These are phyloP conservation scores for Metallyticus violacea DNA, from an alignment of 2,888 invertebrate species.

Conservation along the genomic window DNA sequence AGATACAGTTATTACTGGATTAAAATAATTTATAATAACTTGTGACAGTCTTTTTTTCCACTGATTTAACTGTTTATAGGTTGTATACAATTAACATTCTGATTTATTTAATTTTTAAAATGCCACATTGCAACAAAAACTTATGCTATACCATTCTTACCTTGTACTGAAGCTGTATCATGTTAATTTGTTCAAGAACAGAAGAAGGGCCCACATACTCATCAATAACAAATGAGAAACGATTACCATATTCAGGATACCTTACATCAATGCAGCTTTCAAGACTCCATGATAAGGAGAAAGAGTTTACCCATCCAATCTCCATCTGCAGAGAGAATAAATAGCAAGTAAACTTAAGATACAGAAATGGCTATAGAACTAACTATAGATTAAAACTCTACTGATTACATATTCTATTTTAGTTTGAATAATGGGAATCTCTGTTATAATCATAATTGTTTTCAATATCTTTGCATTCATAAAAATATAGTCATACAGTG, in stretches of 20 bases:
- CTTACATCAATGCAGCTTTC: slow-evolving; percentile 49
- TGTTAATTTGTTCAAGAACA: slow-evolving; percentile 41
- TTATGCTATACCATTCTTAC: slow-evolving; percentile 36
- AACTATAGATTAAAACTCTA: too few species aligned
- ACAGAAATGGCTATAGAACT: too few species aligned
- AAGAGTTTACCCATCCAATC: background rate
- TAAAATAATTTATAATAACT: too few species aligned
- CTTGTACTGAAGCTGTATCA: slow-evolving; percentile 43
- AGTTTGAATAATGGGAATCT: too few species aligned
- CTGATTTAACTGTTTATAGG: background rate
- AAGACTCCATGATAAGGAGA: slow-evolving; percentile 40
- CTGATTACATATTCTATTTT: too few species aligned
- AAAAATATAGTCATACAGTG: too few species aligned
- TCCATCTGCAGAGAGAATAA: background rate
- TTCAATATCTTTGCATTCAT: too few species aligned
- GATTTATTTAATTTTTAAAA: background rate
- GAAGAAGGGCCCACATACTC: background rate
- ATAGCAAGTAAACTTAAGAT: too few species aligned
- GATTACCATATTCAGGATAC: slow-evolving; percentile 46
- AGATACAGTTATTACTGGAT: too few species aligned
- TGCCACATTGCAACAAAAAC: background rate
- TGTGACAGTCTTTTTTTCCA: too few species aligned
- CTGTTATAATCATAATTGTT: too few species aligned
- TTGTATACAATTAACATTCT: background rate
- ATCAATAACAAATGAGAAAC: slow-evolving; percentile 43